Base-by-base conservation (phyloP, 1,140 invertebrate species). In the Whitmania pigra region DNA sequence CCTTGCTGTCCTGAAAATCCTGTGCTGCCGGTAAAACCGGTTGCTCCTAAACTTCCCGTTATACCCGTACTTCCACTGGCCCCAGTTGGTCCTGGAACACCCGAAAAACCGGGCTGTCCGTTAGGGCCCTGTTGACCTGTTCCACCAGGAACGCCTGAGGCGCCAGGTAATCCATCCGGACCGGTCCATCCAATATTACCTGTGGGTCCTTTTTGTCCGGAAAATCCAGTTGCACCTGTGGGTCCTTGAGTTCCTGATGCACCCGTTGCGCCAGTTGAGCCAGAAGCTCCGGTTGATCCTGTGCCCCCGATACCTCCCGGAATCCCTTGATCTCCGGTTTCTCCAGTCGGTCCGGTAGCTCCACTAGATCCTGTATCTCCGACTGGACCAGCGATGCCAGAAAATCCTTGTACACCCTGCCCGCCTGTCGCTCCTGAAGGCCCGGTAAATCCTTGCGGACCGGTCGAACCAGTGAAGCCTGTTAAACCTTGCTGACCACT, bases 171-270 rank as follows among this genome's bases (percentile, higher is more conserved):
- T 63, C 57, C 57, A 63, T 25, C 22, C 9, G 57, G 57, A 4
- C 57, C 57, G 18, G 57, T 22, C n/a, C 84, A 80, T 0, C 73
- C 73, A 36, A 17, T 9, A 53, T 43, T n/a, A 53, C 90, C 90
- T 15, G 55, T 63, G 17, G 27, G 20, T 22, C 77, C 77, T 76
- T 78, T 76, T 40, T 74, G 31, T 43, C 63, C 67, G 27, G 49
- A 76, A 75, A 83, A 85, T 87, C 91, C 91, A 79, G 90, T 87
- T 68, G 82, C 84, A 66, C 88, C 88, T 75, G 87, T 84, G 71
- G 77, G 84, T 80, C 71, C 89, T 88, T 72, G 88, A 85, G 68
- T 83, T 84, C 60, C 80, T n/a, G 76, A 74, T 2, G 66, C 75
- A 17, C 80, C 79, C n/a, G 49, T 53, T 36, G 69, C 69, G 4